A percentile compares a stretch with the other conserved stretches of the same genome.
phyloP scores from a whole-genome alignment of 2,797 vertebrate species.

The Syngnathus rostellatus region DNA sequence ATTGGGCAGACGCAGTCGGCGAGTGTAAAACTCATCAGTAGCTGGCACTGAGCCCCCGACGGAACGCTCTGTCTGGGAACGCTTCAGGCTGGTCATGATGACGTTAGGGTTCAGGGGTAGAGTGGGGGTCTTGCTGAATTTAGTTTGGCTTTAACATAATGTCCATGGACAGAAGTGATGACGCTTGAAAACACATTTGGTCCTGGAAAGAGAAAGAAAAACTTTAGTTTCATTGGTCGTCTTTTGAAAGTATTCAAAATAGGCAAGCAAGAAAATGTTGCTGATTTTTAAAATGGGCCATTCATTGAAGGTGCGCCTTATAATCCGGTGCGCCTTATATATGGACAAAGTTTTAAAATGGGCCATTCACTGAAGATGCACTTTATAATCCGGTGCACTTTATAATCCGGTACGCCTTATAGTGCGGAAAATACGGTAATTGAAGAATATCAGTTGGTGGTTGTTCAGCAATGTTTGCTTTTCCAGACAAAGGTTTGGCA shows the following conservation, averaged over 20 bases:
- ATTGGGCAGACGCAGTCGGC: slow-evolving; percentile 90
- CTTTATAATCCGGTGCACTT: too few relatives aligned
- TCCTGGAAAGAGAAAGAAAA: slow-evolving; percentile 22
- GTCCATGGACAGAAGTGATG: slow-evolving; percentile 36
- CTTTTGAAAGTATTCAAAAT: not conserved
- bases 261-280: not conserved
- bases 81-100: slow-evolving; percentile 97
- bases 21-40: slow-evolving; percentile 92
- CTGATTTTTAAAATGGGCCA: not conserved
- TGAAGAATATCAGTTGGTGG: not conserved
- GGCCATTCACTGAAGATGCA: too few relatives aligned
- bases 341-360: too few relatives aligned
- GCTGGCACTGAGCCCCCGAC: slow-evolving; percentile 86
- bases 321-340: too few relatives aligned
- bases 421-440: too few relatives aligned
- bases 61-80: slow-evolving; percentile 95
- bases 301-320: too few relatives aligned
- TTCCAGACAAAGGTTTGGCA: not conserved
- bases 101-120: slow-evolving; percentile 33
- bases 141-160: slow-evolving; percentile 64
- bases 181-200: slow-evolving; percentile 49
- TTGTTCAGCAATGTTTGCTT: too few relatives aligned
- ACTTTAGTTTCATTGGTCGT: not conserved
- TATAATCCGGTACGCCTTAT: too few relatives aligned
- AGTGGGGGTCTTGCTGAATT: slow-evolving; percentile 42